These are phyloP conservation scores for Microcebus jonahi DNA, from an alignment of 2,113 vertebrate species.

Conservation along the genomic window DNA sequence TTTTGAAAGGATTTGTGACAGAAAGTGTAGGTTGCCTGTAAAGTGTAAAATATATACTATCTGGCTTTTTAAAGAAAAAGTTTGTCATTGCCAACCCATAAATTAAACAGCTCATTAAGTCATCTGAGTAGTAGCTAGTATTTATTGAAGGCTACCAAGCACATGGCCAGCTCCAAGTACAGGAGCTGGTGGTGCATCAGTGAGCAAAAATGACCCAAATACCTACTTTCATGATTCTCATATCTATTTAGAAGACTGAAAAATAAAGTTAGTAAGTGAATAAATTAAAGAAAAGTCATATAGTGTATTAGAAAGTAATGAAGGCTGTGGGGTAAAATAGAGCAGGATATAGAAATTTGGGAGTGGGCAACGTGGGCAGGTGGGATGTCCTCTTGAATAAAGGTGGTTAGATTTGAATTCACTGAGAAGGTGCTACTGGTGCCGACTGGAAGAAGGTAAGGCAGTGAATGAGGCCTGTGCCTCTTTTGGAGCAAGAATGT, in stretches of 20 bases:
- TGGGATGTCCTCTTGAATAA: neutral
- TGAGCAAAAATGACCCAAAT: neutral
- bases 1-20: neutral
- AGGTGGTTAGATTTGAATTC: neutral
- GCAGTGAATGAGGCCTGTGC: neutral
- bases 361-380: too few relatives aligned
- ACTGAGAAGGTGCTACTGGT: neutral
- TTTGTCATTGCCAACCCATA: neutral
- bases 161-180: neutral
- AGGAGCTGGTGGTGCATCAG: neutral
- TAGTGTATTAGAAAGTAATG: neutral
- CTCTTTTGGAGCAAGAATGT: neutral
- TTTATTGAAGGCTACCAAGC: neutral
- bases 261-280: neutral
- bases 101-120: neutral
- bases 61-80: neutral
- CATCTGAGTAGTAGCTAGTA: neutral
- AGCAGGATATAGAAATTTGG: neutral
- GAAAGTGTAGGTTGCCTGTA: neutral
- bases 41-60: neutral
- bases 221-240: neutral
- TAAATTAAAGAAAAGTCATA: neutral
- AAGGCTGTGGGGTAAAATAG: neutral
- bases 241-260: neutral
- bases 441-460: neutral